These are phyloP conservation scores for Cantharis lateralis DNA, from an alignment of 2,888 invertebrate genomes.

Conservation along the genomic window DNA sequence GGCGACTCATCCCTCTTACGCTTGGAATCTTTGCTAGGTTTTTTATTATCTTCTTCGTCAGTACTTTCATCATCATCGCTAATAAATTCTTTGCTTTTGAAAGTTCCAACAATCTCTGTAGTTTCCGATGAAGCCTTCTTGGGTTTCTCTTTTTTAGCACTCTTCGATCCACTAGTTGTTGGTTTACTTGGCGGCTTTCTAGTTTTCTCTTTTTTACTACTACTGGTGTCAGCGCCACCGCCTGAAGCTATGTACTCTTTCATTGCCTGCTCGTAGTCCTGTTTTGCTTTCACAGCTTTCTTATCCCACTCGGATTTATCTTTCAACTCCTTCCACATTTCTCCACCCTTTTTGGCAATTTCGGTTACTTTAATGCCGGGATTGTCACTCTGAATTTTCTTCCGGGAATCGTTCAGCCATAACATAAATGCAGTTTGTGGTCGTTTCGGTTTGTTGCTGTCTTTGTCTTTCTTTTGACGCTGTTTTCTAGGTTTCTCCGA, in stretches of 20 bases:
- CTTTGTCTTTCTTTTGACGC: slow-evolving; percentile 77
- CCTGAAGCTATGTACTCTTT: slow-evolving; percentile 71
- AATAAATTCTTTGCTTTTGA: slow-evolving; percentile 93
- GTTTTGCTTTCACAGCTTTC: slow-evolving; percentile 81
- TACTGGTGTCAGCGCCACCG: slow-evolving; percentile 53
- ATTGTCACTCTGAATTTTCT: slow-evolving; percentile 82
- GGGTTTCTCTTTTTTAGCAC: not conserved
- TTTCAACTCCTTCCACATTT: slow-evolving; percentile 88
- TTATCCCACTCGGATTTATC: slow-evolving; percentile 92
- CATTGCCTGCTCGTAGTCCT: slow-evolving; percentile 87
- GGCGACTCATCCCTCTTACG: slow-evolving; percentile 34
- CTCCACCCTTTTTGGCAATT: slow-evolving; percentile 91
- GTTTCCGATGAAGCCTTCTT: slow-evolving; percentile 45
- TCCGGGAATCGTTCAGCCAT: slow-evolving; percentile 89
- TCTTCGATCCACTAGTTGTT: not conserved
- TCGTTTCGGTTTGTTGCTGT: slow-evolving; percentile 88
- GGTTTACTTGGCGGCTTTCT: slow-evolving; percentile 38
- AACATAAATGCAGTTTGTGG: slow-evolving; percentile 90
- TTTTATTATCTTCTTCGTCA: slow-evolving; percentile 58
- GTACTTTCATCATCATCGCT: slow-evolving; percentile 68
- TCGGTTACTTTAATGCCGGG: slow-evolving; percentile 91
- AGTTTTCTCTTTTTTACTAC: slow-evolving; percentile 55
- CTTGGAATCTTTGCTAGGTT: slow-evolving; percentile 37
- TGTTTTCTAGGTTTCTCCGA: slow-evolving; percentile 70
- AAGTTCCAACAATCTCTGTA: slow-evolving; percentile 59